Conservation (phyloP, 1,140 invertebrate species). For the Orchestia grillus region DNA sequence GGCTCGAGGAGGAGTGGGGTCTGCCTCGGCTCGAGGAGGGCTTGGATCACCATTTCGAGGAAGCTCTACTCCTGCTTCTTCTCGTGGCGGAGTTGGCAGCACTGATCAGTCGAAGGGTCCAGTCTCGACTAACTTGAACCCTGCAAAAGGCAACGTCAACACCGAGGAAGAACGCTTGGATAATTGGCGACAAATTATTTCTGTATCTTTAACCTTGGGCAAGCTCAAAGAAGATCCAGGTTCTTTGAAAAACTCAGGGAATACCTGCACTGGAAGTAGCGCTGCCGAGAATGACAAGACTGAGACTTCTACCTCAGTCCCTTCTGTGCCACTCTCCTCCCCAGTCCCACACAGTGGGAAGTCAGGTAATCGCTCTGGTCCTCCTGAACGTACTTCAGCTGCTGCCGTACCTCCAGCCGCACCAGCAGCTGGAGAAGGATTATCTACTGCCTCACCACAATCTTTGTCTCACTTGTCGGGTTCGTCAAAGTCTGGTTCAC, state of each 20-base stretch:
- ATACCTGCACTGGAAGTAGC: not conserved
- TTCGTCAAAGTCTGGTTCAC: not conserved
- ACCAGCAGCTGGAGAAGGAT: not conserved
- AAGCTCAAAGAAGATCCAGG: not conserved
- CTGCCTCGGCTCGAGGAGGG: not conserved
- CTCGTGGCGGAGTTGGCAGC: not conserved
- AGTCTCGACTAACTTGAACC: not conserved
- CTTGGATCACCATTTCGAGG: not conserved
- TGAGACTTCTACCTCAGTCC: not conserved
- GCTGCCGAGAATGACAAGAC: too few relatives aligned
- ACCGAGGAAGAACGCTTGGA: not conserved
- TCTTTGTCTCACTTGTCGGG: not conserved
- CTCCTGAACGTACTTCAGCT: not conserved
- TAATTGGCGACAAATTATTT: conserved; percentile 11
- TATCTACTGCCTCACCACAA: not conserved
- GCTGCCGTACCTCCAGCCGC: too few relatives aligned
- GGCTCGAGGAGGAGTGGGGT: too few relatives aligned
- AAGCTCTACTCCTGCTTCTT: not conserved
- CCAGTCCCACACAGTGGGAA: not conserved
- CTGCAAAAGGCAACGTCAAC: too few relatives aligned
- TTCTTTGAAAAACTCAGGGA: not conserved
- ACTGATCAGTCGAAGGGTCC: not conserved
- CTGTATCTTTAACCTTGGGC: not conserved
- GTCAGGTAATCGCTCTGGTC: not conserved
- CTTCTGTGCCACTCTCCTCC: not conserved